Base-by-base conservation (phyloP, 2,888 invertebrate genomes). In the Lutraria lutraria region DNA sequence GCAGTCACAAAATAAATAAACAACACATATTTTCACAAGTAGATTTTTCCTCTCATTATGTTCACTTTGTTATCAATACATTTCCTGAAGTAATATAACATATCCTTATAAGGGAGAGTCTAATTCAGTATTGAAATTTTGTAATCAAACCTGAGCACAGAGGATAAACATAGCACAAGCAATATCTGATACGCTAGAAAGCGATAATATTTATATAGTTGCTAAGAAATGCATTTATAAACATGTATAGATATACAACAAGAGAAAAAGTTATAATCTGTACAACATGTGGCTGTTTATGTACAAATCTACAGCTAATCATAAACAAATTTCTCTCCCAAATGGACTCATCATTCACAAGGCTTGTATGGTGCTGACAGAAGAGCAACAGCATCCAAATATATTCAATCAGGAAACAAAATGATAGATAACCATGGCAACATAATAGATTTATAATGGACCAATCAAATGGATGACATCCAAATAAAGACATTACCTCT, bases 1-100 rank as follows among this genome's bases (percentile, higher is more conserved):
- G 63, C 25, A 25, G 63, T 68, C 63, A 68, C 25, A 68, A 68
- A 68, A 25, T 25, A 21, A 68, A 68, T 25, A 68, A 68, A 68
- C 63, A 68, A 25, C 25, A n/a, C n/a, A 25, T 68, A 68, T n/a
- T 68, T 68, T 68, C 63, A 25, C 63, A 68, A 68, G 63, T n/a
- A 25, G 63, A 68, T 68, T 25, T 68, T 68, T 68, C 63, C 63
- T n/a, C n/a, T 25, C 63, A 68, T 43, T 68, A n/a, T n/a, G n/a
- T 68, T 68, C n/a, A 68, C n/a, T 0, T 25, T 6, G 25, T 25
- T 12, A 25, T 25, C 63, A 12, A 68, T 68, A 25, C 63, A 68
- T 68, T 68, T 68, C 63, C 63, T n/a, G 25, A 68, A 21, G 63
- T 63, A n/a, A 63, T n/a, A 68, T 68, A 68, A n/a, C 63, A 68